Evolutionary conservation across 2,113 vertebrate genomes (phyloP).

Genomic region (Odontesthes bonariensis): DNA sequence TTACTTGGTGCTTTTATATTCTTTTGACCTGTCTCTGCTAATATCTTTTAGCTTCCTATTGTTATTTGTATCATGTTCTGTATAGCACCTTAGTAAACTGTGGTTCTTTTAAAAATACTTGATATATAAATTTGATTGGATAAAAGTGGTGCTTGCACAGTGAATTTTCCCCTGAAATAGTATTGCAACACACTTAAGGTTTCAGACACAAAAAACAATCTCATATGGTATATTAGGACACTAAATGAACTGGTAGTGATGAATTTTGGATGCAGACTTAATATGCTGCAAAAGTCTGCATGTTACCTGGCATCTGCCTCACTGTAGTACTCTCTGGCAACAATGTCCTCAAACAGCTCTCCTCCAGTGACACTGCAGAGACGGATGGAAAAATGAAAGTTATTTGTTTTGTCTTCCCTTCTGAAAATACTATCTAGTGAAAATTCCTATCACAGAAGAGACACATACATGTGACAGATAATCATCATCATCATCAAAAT

Average conservation of each 20-base stretch:
- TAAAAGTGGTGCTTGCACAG: no score
- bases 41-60: no score
- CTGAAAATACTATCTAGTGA: not conserved
- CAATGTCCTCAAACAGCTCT: conserved; percentile 98
- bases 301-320: conserved; percentile 96
- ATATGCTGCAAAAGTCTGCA: not conserved
- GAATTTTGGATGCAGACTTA: not conserved
- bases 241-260: not conserved
- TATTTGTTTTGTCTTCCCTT: not conserved
- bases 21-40: no score
- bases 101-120: no score
- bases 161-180: no score
- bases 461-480: not conserved
- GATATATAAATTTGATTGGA: no score
- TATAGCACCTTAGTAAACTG: no score
- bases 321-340: conserved; percentile 99
- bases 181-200: no score
- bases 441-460: not conserved
- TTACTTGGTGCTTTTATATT: no score
- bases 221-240: no score
- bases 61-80: no score
- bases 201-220: no score
- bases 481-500: not conserved
- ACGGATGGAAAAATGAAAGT: not conserved
- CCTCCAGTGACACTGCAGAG: conserved; percentile 93